These are phyloP conservation scores for Paramuricea clavata DNA, from an alignment of 92 coral and sea anemone genomes.

Conservation along the genomic window DNA sequence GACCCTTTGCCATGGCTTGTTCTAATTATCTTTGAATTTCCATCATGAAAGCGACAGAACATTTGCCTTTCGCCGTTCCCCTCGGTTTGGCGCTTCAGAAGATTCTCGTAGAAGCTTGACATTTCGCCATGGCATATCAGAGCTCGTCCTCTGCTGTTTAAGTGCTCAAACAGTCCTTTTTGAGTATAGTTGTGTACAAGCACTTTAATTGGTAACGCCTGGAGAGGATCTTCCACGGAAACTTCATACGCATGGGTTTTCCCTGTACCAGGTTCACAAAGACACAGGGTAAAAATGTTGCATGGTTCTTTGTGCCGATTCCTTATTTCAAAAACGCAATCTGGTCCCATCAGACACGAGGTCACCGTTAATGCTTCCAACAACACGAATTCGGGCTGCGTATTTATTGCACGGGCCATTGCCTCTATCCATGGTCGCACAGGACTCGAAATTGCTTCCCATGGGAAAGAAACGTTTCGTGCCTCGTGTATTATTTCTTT, in stretches of 20 bases:
- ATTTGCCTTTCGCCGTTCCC: constrained; percentile 48
- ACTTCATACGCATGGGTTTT: constrained; percentile 36
- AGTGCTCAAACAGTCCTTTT: constrained; percentile 20
- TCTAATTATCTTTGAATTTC: constrained; percentile 14
- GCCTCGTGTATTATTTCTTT: constrained; percentile 32
- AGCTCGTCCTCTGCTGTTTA: background rate
- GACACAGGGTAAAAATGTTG: constrained; percentile 18
- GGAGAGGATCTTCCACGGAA: constrained; percentile 35
- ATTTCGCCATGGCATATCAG: constrained; percentile 40
- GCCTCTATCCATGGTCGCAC: constrained; percentile 27
- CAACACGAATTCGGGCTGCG: constrained; percentile 37
- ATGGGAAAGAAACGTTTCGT: constrained; percentile 20
- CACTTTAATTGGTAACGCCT: background rate
- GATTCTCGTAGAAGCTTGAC: constrained; percentile 42
- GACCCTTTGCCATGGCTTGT: background rate
- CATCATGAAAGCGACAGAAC: constrained; percentile 46
- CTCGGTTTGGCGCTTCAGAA: constrained; percentile 20
- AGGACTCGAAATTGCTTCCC: constrained; percentile 12
- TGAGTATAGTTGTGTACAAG: constrained; percentile 20
- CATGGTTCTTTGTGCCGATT: constrained; percentile 19
- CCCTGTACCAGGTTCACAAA: constrained; percentile 41
- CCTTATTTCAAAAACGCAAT: background rate
- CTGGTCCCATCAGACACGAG: constrained; percentile 40
- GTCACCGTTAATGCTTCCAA: constrained; percentile 35
- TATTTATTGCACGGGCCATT: constrained; percentile 38